phyloP scores from a whole-genome alignment of 2,888 invertebrate genomes.

The Cyclophora albipunctata region DNA sequence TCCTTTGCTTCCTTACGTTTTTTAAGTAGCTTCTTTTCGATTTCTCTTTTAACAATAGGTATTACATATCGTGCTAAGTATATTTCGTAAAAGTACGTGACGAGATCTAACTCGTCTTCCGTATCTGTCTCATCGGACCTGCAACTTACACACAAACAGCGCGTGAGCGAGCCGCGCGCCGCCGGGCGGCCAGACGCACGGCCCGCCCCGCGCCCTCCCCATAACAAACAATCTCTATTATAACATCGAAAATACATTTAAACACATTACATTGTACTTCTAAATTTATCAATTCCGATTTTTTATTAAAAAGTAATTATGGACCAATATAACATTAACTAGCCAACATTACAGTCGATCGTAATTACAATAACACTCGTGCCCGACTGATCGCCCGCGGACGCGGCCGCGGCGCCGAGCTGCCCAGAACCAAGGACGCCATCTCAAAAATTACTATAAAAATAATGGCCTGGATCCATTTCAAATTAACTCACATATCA shows the following conservation, averaged over 20 bases:
- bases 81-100: neutral
- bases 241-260: neutral
- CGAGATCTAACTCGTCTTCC: neutral
- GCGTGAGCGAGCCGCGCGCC: neutral
- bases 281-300: constrained; percentile 36
- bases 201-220: too few species aligned
- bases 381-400: too few species aligned
- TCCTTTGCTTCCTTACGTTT: too few species aligned
- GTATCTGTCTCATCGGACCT: too few species aligned
- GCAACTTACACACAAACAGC: neutral
- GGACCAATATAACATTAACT: constrained; percentile 7
- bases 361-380: neutral
- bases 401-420: too few species aligned
- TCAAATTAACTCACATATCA: constrained; percentile 1
- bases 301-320: constrained; percentile 2
- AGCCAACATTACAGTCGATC: constrained; percentile 9
- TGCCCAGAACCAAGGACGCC: too few species aligned
- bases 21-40: too few species aligned
- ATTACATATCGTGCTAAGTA: neutral
- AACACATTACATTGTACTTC: constrained; percentile 12
- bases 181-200: neutral
- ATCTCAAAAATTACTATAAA: constrained; percentile 10
- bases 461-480: constrained; percentile 7
- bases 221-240: too few species aligned
- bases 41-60: neutral